A percentile compares a stretch with the other conserved stretches of the same genome.
phyloP scores from a whole-genome alignment of 2,888 invertebrate genomes.

The Stenotaenia linearis region DNA sequence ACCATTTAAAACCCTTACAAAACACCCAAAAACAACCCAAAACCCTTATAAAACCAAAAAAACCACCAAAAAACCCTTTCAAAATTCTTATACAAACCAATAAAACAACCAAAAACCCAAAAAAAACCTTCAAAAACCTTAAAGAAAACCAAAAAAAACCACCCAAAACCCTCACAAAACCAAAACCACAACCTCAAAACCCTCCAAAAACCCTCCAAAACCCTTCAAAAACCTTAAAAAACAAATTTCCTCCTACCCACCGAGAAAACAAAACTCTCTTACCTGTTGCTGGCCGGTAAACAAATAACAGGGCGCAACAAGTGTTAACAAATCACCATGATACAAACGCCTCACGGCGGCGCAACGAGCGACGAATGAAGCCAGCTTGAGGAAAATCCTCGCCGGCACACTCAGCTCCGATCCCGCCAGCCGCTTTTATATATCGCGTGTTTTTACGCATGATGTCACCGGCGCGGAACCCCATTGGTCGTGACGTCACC shows the following conservation, averaged over 20 bases:
- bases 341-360: constrained; percentile 7
- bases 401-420: not conserved
- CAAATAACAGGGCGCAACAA: not conserved
- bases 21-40: not conserved
- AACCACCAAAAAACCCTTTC: too few relatives aligned
- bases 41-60: not conserved
- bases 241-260: not conserved
- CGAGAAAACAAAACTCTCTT: not conserved
- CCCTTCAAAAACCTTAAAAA: not conserved
- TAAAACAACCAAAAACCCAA: not conserved
- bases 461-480: not conserved
- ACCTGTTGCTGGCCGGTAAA: not conserved
- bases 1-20: not conserved
- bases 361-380: not conserved
- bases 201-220: not conserved
- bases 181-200: not conserved
- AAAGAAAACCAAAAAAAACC: not conserved
- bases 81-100: not conserved
- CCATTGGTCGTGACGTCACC: not conserved
- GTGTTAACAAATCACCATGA: not conserved
- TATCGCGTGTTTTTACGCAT: not conserved
- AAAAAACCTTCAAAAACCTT: not conserved
- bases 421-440: not conserved
- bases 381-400: not conserved
- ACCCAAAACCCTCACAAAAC: not conserved